phyloP scores from a whole-genome alignment of 2,113 vertebrate genomes.

The Epinephelus fuscoguttatus region DNA sequence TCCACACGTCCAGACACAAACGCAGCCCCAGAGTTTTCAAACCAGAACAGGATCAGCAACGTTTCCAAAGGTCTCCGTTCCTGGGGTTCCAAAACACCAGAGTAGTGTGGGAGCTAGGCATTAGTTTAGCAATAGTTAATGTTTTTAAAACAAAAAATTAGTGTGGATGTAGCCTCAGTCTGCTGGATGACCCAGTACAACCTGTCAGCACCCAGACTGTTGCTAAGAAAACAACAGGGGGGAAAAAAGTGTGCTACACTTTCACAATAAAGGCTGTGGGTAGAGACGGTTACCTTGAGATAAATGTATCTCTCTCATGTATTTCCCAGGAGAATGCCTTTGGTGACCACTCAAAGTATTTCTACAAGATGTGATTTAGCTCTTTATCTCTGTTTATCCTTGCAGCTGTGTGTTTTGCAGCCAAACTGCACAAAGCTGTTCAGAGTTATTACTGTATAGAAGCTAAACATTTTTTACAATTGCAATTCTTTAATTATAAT shows the following conservation, averaged over 20 bases:
- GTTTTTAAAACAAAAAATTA: too few relatives aligned
- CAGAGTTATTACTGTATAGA: not conserved
- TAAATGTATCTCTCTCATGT: not conserved
- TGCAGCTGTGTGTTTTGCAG: not conserved
- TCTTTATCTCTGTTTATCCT: not conserved
- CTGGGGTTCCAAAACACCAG: too few relatives aligned
- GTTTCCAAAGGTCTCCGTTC: too few relatives aligned
- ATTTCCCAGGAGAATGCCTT: not conserved
- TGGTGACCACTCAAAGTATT: not conserved
- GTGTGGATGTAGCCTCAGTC: not conserved
- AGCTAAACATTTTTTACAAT: not conserved
- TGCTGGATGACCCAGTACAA: not conserved
- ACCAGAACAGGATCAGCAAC: too few relatives aligned
- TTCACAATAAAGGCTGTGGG: not conserved
- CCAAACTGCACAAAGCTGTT: not conserved
- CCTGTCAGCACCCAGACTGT: not conserved
- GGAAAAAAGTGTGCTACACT: not conserved
- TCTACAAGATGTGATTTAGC: not conserved
- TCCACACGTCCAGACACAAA: too few relatives aligned
- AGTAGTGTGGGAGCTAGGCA: too few relatives aligned
- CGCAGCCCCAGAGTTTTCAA: too few relatives aligned
- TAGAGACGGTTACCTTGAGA: not conserved
- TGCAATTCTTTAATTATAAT: too few relatives aligned
- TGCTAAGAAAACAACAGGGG: not conserved
- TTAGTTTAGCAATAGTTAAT: too few relatives aligned